Conservation (phyloP, 2,113 vertebrate genomes). For the Vidua macroura region DNA sequence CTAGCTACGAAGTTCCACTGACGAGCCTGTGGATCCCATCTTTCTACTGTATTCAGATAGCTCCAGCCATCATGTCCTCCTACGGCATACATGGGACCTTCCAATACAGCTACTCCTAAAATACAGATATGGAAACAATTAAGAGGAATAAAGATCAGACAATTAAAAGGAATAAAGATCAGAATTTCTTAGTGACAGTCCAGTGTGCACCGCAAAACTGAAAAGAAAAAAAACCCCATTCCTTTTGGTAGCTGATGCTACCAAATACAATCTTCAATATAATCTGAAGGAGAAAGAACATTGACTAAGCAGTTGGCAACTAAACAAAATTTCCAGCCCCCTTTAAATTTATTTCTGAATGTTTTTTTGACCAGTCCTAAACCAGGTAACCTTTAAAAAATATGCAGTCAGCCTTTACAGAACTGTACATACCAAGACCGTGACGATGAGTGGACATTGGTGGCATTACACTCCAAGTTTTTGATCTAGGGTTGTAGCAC, state of each 20-base stretch:
- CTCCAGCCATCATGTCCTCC: conserved; percentile 99
- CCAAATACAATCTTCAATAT: neutral
- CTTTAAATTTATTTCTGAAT: neutral
- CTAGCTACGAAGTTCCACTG: conserved; percentile 98
- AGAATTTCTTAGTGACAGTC: neutral
- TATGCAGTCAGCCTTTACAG: neutral
- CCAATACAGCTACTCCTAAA: conserved; percentile 91
- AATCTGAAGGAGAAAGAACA: neutral
- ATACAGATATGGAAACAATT: neutral
- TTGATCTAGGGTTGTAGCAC: conserved; percentile 95
- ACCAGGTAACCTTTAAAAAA: neutral
- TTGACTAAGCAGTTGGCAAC: neutral
- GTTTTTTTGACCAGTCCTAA: neutral
- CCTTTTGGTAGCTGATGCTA: neutral
- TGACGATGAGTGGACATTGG: conserved; percentile 98
- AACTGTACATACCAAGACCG: conserved; percentile 83
- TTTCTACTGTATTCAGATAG: conserved; percentile 97
- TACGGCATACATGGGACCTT: conserved; percentile 97
- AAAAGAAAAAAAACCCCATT: neutral
- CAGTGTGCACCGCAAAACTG: neutral
- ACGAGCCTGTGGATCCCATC: conserved; percentile 98
- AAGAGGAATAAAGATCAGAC: neutral
- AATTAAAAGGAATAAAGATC: neutral
- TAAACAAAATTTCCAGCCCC: neutral
- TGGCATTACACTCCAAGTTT: conserved; percentile 96